A percentile compares a stretch with the other conserved stretches of the same genome.
Evolutionary conservation across 1,140 invertebrate species (phyloP).

Genomic region (Antheraea mylitta): DNA sequence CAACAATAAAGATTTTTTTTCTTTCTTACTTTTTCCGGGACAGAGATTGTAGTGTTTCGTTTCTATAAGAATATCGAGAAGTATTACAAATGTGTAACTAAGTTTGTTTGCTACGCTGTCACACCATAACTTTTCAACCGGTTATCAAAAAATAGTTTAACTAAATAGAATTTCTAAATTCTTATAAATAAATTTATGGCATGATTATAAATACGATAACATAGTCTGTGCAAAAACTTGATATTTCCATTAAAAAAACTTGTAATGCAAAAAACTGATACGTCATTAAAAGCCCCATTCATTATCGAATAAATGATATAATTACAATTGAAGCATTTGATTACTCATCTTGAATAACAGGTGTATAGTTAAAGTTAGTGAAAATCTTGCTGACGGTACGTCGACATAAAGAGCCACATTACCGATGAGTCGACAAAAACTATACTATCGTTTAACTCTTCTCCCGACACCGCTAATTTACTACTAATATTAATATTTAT

Average conservation of each 20-base stretch:
- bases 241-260: neutral
- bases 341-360: neutral
- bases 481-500: slow-evolving; percentile 7
- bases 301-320: neutral
- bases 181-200: too few relatives aligned
- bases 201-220: too few relatives aligned
- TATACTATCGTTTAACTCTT: slow-evolving; percentile 19
- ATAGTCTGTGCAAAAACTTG: too few relatives aligned
- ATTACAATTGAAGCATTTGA: neutral
- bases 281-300: neutral
- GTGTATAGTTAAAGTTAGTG: neutral
- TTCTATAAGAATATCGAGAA: too few relatives aligned
- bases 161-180: too few relatives aligned
- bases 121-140: too few relatives aligned
- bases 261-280: neutral
- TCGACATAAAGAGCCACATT: slow-evolving; percentile 9
- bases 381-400: slow-evolving; percentile 19
- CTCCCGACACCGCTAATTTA: slow-evolving; percentile 19
- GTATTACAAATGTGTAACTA: too few relatives aligned
- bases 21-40: too few relatives aligned
- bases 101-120: too few relatives aligned
- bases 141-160: too few relatives aligned
- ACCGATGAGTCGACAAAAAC: slow-evolving; percentile 29
- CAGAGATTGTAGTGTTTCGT: too few relatives aligned
- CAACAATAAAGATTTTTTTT: too few relatives aligned